Evolutionary conservation across 23 tunicate species (phyloP).

Genomic region (Phallusia fumigata): DNA sequence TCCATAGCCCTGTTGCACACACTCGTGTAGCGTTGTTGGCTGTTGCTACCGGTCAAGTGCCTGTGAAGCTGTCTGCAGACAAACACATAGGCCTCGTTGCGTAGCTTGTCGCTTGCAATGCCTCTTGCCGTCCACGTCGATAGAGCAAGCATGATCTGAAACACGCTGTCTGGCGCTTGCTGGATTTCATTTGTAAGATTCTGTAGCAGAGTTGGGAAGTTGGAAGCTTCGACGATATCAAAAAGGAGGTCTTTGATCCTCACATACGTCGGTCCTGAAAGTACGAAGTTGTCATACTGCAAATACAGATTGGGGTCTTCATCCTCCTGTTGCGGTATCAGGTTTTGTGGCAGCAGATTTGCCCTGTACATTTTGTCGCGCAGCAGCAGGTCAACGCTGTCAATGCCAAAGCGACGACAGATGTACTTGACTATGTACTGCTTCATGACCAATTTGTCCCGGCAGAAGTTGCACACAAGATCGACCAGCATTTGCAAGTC

Average conservation of each 20-base stretch:
- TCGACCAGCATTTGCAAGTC: neutral
- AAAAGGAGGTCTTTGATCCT: slow-evolving; percentile 10
- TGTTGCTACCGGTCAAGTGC: slow-evolving; percentile 16
- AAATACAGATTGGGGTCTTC: slow-evolving; percentile 16
- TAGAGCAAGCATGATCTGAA: slow-evolving; percentile 46
- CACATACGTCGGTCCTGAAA: slow-evolving; percentile 32
- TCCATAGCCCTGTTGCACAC: slow-evolving; percentile 8
- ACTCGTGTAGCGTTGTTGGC: neutral
- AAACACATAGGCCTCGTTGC: slow-evolving; percentile 12
- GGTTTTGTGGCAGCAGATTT: slow-evolving; percentile 22
- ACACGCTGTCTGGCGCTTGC: slow-evolving; percentile 19
- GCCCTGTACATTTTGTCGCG: slow-evolving; percentile 14
- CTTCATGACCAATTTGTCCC: neutral
- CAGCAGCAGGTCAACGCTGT: slow-evolving; percentile 28
- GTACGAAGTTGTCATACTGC: slow-evolving; percentile 9
- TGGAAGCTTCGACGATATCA: neutral
- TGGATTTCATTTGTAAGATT: slow-evolving; percentile 18
- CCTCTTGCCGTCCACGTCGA: slow-evolving; percentile 31
- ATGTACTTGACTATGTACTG: slow-evolving; percentile 30
- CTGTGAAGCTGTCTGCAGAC: slow-evolving; percentile 2
- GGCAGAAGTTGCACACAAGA: neutral
- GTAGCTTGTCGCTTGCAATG: neutral
- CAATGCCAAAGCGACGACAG: slow-evolving; percentile 43
- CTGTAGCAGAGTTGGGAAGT: neutral
- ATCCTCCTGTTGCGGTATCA: slow-evolving; percentile 12